Evolutionary conservation across 1,140 invertebrate genomes (phyloP), one percentile per base, ranked within the genome.

Genomic region (Procambarus clarkii): DNA sequence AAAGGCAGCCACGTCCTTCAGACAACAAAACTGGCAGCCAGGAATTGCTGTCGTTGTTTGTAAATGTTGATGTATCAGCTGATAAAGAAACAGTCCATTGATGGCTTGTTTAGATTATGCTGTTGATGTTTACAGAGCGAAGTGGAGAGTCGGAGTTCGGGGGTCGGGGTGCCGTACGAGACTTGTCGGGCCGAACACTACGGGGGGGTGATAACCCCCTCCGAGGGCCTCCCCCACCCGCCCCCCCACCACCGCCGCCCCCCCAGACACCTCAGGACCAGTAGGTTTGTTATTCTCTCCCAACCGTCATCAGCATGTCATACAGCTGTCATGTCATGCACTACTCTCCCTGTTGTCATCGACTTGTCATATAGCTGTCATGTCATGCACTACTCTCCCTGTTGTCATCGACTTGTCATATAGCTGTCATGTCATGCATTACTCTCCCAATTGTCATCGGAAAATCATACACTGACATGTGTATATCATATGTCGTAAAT

Each of bases 171-270:
- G 58, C 2, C 9, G 45, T 44, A 13, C 13, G 44, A n/a, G 11
- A 60, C 60, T 24, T 44, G 80, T 60, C 50, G 60, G 45, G 34
- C 21, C 24, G 46, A 50, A 15, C n/a, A 48, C n/a, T 80, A 80
- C 78, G 18, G 4, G 1, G 21, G 78, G 44, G 45, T 80, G n/a
- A 58, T 45, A 24, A 50, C 58, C 44, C 34, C 79, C 44, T 24
- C 48, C 18, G 76, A 44, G 13, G 85, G 18, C 34, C 48, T 2
- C 46, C 48, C 15, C 46, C 85, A 13, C 34, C 74, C n/a, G 21
- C 86, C 64, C 24, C n/a, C 78, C 7, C 86, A 78, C 21, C 79
- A 88, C 44, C 78, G 78, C 64, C 58, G 76, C 1, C 86, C 76
- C 0, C 78, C 44, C 24, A 58, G 80, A 15, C 86, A 88, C 58